phyloP scores from a whole-genome alignment of 2,888 invertebrate genomes.

The Halictus ligatus region DNA sequence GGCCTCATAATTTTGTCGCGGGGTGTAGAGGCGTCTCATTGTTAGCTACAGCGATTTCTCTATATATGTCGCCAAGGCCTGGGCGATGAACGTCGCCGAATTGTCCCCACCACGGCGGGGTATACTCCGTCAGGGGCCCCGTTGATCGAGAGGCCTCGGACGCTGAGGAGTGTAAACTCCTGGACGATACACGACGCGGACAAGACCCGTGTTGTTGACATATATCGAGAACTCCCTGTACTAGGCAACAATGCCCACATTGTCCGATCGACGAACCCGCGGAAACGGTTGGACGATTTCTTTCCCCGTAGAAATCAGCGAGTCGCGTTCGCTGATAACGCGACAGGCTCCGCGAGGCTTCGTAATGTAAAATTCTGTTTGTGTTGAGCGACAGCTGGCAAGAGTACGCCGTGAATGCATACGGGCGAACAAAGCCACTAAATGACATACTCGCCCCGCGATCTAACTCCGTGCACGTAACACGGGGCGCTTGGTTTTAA shows the following conservation, averaged over 20 bases:
- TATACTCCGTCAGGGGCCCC: too few species aligned
- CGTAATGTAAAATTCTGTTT: constrained; percentile 25
- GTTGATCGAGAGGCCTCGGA: too few species aligned
- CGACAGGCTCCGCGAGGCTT: not conserved
- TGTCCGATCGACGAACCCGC: not conserved
- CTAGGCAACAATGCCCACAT: not conserved
- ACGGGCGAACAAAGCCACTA: constrained; percentile 68
- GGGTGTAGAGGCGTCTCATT: not conserved
- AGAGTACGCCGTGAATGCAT: constrained; percentile 35
- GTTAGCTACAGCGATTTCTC: not conserved
- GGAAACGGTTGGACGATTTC: not conserved
- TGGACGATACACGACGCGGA: too few species aligned
- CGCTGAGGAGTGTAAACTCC: too few species aligned
- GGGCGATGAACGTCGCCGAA: too few species aligned
- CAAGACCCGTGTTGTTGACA: too few species aligned
- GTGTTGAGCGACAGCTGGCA: constrained; percentile 36
- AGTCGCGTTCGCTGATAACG: not conserved
- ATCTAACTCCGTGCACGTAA: constrained; percentile 50
- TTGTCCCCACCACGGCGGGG: too few species aligned
- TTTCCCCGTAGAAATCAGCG: constrained; percentile 9
- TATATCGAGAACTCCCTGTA: too few species aligned
- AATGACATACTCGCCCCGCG: constrained; percentile 66
- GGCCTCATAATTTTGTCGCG: not conserved
- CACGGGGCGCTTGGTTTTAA: constrained; percentile 61
- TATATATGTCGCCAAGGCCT: too few species aligned